Percentiles rank a stretch among this genome's conserved stretches.
Conservation (phyloP, 2,113 vertebrate genomes). For the Loxodonta africana region DNA sequence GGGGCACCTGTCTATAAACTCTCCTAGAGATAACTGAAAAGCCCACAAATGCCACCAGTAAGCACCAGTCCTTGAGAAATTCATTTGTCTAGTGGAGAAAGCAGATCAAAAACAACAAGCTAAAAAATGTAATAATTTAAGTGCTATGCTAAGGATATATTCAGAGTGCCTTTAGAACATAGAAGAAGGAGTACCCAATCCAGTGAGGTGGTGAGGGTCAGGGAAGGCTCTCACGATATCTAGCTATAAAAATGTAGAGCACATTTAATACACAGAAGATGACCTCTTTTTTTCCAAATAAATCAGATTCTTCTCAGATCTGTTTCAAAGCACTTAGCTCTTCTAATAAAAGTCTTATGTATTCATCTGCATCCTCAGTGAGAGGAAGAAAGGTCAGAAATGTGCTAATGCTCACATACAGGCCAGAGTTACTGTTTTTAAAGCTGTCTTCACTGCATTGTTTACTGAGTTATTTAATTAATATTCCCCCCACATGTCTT, state of each 20-base stretch:
- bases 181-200: background rate
- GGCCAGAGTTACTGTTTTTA: background rate
- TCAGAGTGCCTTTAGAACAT: background rate
- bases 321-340: background rate
- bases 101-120: background rate
- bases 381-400: background rate
- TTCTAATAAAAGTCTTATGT: background rate
- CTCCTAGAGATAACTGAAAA: slow-evolving; percentile 41
- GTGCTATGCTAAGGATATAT: background rate
- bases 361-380: background rate
- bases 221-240: background rate
- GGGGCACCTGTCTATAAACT: background rate
- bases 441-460: background rate
- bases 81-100: background rate
- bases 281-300: background rate
- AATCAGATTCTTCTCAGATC: background rate
- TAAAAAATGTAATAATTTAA: background rate
- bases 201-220: background rate
- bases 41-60: background rate
- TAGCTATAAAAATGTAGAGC: background rate
- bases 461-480: slow-evolving; percentile 18
- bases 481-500: background rate
- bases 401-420: background rate
- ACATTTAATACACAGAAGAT: background rate
- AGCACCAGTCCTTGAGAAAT: slow-evolving; percentile 13